Conservation (phyloP, 2,888 invertebrate genomes). For the Thymelicus lineola region DNA sequence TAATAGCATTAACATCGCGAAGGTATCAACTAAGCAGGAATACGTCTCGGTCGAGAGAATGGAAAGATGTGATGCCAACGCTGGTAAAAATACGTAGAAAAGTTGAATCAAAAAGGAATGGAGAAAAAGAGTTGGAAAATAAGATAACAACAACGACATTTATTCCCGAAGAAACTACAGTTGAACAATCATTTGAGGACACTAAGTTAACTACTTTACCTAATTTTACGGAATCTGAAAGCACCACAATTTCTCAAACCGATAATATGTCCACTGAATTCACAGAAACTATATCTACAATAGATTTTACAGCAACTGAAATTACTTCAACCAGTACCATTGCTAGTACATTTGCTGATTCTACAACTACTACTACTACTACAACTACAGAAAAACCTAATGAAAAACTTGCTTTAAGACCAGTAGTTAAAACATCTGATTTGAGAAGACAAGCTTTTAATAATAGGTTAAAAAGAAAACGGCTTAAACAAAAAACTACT, state of each 20-base stretch:
- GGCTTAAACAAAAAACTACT: slow-evolving; percentile 65
- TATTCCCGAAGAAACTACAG: slow-evolving; percentile 50
- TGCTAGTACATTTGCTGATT: slow-evolving; percentile 39
- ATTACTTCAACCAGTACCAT: slow-evolving; percentile 42
- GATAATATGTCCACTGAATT: slow-evolving; percentile 40
- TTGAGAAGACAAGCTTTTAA: slow-evolving; percentile 66
- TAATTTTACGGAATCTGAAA: slow-evolving; percentile 42
- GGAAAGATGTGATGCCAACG: slow-evolving; percentile 61
- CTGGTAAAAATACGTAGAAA: slow-evolving; percentile 53
- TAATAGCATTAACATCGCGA: slow-evolving; percentile 63
- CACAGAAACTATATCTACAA: slow-evolving; percentile 37
- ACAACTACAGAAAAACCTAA: slow-evolving; percentile 51
- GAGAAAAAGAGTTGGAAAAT: slow-evolving; percentile 11
- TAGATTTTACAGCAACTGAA: slow-evolving; percentile 36
- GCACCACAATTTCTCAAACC: slow-evolving; percentile 33
- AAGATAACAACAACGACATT: slow-evolving; percentile 40
- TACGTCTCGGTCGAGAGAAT: slow-evolving; percentile 61
- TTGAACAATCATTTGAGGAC: slow-evolving; percentile 39
- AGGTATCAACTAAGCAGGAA: slow-evolving; percentile 67
- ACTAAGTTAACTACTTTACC: slow-evolving; percentile 37
- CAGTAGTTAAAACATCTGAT: slow-evolving; percentile 56
- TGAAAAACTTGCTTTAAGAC: slow-evolving; percentile 50
- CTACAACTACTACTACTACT: slow-evolving; percentile 48
- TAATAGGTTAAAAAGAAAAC: slow-evolving; percentile 70
- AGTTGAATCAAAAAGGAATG: slow-evolving; percentile 43